Base-by-base conservation (phyloP, 1,140 invertebrate species). In the Drosophila paulistorum region DNA sequence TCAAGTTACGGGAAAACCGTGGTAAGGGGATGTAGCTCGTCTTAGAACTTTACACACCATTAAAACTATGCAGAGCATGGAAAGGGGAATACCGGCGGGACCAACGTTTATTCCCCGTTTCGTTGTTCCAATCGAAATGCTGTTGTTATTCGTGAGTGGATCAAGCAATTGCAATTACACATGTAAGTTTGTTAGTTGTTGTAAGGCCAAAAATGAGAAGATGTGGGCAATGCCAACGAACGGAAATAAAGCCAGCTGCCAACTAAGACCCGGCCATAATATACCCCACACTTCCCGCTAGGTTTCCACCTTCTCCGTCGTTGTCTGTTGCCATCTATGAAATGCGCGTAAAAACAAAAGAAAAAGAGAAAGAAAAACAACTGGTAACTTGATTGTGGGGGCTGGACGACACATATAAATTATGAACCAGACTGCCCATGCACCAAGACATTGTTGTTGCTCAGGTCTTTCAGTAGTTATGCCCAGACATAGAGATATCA, bases 381-480 rank as follows among this genome's bases (percentile, higher is more conserved):
- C 65, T 77, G 80, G 76, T 79, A 74, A 83, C 80, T 87, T 84
- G 84, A 89, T 84, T 87, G 80, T 87, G 83, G 84, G 83, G 83
- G 83, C 84, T 87, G 84, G 84, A 83, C 83, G 83, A 87, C 83
- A 87, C 67, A 83, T 86, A 86, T 86, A 86, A 87, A 87, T 86
- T 86, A 86, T 87, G 72, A 86, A 74, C 79, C 76, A 79, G 42
- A 69, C 83, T 77, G 79, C 45, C 35, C 70, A 0, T 30, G 6
- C 30, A 30, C 30, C 30, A 26, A 26, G 23, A n/a, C 7, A 17
- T 45, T 2, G 42, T 45, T 7, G 42, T 45, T 45, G 14, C 17
- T 48, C 9, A 37, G 35, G 45, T 17, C 17, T 48, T 48, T 48
- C 9, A 17, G 45, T 48, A 14, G n/a, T 14, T 48, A 48, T 37